Evolutionary conservation across 2,113 vertebrate genomes (phyloP).

Genomic region (Microtus montanus): DNA sequence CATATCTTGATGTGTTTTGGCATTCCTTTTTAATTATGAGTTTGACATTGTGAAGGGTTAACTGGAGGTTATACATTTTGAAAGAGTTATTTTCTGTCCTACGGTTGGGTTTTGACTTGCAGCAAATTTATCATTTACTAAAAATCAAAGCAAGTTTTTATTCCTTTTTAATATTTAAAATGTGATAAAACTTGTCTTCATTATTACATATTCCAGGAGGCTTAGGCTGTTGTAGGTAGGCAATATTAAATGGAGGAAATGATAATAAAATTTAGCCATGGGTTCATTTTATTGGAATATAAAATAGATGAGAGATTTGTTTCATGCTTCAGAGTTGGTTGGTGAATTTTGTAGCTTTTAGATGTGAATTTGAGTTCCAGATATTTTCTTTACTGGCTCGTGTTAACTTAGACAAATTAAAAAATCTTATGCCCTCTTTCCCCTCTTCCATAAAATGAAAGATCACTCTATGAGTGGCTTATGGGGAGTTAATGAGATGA

Average conservation of each 20-base stretch:
- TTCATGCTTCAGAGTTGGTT: background rate
- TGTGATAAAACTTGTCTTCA: conserved; percentile 65
- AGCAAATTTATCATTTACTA: conserved; percentile 62
- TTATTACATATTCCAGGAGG: conserved; percentile 66
- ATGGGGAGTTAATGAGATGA: background rate
- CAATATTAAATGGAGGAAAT: conserved; percentile 60
- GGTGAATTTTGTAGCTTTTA: conserved; percentile 29
- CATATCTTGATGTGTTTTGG: background rate
- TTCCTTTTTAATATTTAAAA: conserved; percentile 79
- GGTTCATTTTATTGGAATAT: conserved; percentile 56
- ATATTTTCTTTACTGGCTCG: background rate
- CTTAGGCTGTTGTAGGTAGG: conserved; percentile 59
- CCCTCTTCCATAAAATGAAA: background rate
- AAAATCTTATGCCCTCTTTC: background rate
- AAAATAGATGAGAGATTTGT: conserved; percentile 38
- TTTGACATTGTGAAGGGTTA: conserved; percentile 43
- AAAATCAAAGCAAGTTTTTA: conserved; percentile 68
- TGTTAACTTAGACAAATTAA: conserved; percentile 5
- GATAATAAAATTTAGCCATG: conserved; percentile 60
- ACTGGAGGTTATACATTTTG: conserved; percentile 21
- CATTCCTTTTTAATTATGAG: conserved; percentile 46
- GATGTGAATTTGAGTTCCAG: background rate
- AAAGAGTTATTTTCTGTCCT: conserved; percentile 48
- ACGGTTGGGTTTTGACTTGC: conserved; percentile 44
- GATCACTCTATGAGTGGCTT: background rate